phyloP scores from a whole-genome alignment of 1,140 invertebrate species.

The Sarcophaga peregrina region DNA sequence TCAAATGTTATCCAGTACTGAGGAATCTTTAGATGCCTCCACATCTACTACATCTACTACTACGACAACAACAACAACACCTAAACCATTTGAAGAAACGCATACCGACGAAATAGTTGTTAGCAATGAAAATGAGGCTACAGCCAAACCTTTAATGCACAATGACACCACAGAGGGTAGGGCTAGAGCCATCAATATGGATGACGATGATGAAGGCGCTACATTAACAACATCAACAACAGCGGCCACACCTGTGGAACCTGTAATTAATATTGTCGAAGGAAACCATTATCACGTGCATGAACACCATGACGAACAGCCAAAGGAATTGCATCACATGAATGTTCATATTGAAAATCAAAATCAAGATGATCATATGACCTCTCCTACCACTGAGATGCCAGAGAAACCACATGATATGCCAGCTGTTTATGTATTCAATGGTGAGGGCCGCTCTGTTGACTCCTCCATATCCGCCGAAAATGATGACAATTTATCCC shows the following conservation, averaged over 20 bases:
- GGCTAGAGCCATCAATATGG: conserved; percentile 64
- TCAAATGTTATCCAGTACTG: conserved; percentile 63
- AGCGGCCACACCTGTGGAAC: conserved; percentile 46
- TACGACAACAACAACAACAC: conserved; percentile 47
- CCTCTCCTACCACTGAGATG: conserved; percentile 32
- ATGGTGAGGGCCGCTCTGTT: conserved; percentile 46
- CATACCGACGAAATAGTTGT: conserved; percentile 54
- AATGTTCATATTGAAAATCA: conserved; percentile 29
- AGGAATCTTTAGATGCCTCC: conserved; percentile 49
- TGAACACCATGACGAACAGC: not conserved
- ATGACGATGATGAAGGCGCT: conserved; percentile 42
- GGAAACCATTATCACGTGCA: conserved; percentile 53
- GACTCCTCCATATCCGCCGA: conserved; percentile 44
- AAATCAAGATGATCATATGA: conserved; percentile 21
- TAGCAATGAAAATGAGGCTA: conserved; percentile 58
- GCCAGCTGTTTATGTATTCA: conserved; percentile 41
- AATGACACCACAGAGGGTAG: conserved; percentile 46
- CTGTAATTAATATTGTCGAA: conserved; percentile 60
- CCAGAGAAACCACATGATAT: conserved; percentile 33
- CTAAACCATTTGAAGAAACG: conserved; percentile 48
- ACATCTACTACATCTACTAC: conserved; percentile 14
- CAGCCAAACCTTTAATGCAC: conserved; percentile 53
- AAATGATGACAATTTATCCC: conserved; percentile 35
- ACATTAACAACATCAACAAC: conserved; percentile 51
- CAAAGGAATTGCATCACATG: conserved; percentile 22